Base-by-base conservation (phyloP, 1,140 invertebrate genomes). In the Thalassaphorura encarpata region DNA sequence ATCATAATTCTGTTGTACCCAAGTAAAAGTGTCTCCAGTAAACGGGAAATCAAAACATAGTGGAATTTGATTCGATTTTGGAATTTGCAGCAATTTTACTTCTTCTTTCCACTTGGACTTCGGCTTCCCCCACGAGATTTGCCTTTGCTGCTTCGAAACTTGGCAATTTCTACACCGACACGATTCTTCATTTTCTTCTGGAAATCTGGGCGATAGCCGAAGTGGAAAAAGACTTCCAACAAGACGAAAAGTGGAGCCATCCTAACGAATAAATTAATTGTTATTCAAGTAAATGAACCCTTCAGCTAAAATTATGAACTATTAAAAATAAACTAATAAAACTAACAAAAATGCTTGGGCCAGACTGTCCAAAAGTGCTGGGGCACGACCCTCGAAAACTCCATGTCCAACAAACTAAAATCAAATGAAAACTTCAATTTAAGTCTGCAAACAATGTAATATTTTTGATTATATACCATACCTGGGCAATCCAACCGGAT, bases 191-290 rank as follows among this genome's bases (percentile, higher is more conserved):
- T 47, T 45, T 60, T 59, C 15, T 49, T 49, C 40, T 66, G 60
- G 45, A 66, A 64, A 16, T 66, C 54, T 48, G 63, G 57, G 0
- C 59, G 36, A 43, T 67, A 67, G 24, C 66, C 66, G 33, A 66
- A 59, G 28, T 39, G 24, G 47, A 67, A 67, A 2, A 66, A 18
- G 18, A 67, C 56, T 52, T 67, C 66, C 6, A 67, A 24, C 0
- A 67, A 45, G 1, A 67, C 66, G 40, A 67, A 67, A 8, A 67
- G 36, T 39, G 66, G 66, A 26, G 66, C 66, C 62, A 66, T 67
- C 28, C 64, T 62, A 51, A 57, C 18, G 49, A 46, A 55, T 42
- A 2, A 23, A 43, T 3, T 21, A 8, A 21, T 23, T 19, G 11
- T 18, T 42, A 26, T 18, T 41, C 16, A 36, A 27, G 33, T 6